These are phyloP conservation scores for Mimumesa dahlbomi DNA, from an alignment of 2,888 invertebrate genomes.

Conservation along the genomic window DNA sequence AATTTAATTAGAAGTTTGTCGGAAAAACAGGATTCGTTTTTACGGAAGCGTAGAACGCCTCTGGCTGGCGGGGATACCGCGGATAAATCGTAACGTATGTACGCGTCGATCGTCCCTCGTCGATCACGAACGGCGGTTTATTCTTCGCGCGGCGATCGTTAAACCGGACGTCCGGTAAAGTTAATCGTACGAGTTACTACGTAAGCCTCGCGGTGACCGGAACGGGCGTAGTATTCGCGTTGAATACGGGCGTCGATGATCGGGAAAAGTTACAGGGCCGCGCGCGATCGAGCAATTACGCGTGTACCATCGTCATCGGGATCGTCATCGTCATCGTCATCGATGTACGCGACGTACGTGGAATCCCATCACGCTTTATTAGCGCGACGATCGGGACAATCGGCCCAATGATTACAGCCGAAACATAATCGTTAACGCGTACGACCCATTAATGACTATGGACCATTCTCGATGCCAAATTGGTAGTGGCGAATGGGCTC, in stretches of 20 bases:
- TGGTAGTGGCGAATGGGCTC: conserved; percentile 70
- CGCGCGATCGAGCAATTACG: conserved; percentile 51
- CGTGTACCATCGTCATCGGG: conserved; percentile 33
- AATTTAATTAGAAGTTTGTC: too few relatives aligned
- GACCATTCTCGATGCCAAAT: conserved; percentile 77
- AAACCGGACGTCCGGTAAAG: too few relatives aligned
- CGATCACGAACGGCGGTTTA: neutral
- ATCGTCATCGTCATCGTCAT: conserved; percentile 71
- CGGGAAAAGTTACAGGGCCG: conserved; percentile 26
- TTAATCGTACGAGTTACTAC: too few relatives aligned
- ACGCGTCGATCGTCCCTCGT: too few relatives aligned
- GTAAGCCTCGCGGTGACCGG: too few relatives aligned
- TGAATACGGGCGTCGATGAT: neutral
- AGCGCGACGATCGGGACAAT: conserved; percentile 77
- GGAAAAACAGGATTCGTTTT: too few relatives aligned
- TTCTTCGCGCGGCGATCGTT: too few relatives aligned
- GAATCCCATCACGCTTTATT: conserved; percentile 76
- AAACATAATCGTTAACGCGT: conserved; percentile 79
- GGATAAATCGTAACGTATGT: too few relatives aligned
- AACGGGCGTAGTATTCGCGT: too few relatives aligned
- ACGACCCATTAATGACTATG: conserved; percentile 78
- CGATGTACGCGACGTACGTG: conserved; percentile 35
- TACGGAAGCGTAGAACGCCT: too few relatives aligned
- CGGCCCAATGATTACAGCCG: conserved; percentile 79
- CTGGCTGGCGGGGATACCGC: too few relatives aligned